These are phyloP conservation scores for Eunapius fragilis DNA, from an alignment of 37 sponge, comb jelly and placozoan species.

Conservation along the genomic window DNA sequence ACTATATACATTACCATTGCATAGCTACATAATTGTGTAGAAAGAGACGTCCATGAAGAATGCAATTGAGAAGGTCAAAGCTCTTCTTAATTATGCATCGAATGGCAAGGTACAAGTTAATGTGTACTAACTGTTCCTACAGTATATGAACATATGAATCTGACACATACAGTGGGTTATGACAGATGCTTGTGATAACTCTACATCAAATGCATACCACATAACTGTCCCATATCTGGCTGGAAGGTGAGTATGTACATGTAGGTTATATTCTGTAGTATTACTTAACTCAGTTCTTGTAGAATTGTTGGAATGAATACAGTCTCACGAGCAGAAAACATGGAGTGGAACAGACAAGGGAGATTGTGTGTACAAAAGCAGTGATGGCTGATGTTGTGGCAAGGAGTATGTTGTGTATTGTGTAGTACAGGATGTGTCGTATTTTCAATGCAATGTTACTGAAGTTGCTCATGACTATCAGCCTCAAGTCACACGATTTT, in stretches of 20 bases:
- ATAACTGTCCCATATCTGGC: neutral
- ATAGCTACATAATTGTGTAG: too few species aligned
- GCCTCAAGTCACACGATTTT: too few species aligned
- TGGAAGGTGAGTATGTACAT: conserved; percentile 14
- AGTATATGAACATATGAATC: conserved; percentile 11
- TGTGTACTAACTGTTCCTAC: too few species aligned
- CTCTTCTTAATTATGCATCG: too few species aligned
- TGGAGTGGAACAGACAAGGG: conserved; percentile 10
- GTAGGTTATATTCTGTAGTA: conserved; percentile 8
- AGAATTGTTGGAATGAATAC: neutral
- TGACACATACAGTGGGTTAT: too few species aligned
- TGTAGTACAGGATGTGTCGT: too few species aligned
- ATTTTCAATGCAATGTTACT: neutral
- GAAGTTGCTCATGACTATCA: too few species aligned
- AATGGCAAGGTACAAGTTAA: conserved; percentile 11
- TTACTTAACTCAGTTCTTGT: conserved; percentile 4
- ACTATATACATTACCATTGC: too few species aligned
- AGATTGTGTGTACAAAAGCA: conserved; percentile 11
- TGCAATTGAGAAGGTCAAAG: too few species aligned
- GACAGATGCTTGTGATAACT: neutral
- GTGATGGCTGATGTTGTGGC: conserved; percentile 14
- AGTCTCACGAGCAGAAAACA: too few species aligned
- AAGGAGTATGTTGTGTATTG: neutral
- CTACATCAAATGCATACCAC: too few species aligned
- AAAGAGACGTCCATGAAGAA: too few species aligned